Evolutionary conservation across 30 jellyfish, hydroid and myxozoan species (phyloP).

Genomic region (Aurelia aurita): DNA sequence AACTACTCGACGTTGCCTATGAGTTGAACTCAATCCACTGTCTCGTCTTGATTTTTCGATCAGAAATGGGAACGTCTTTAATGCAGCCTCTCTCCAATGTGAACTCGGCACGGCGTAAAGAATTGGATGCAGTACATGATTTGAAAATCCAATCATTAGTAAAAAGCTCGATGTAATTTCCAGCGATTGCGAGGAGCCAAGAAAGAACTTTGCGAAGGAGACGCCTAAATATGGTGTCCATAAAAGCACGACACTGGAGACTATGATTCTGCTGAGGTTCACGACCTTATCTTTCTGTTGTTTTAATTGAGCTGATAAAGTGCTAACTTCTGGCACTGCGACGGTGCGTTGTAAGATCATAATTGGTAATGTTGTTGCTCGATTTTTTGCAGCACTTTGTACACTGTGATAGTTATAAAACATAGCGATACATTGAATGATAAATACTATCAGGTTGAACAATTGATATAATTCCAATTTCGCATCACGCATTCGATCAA

Average conservation of each 20-base stretch:
- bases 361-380: slow-evolving; percentile 40
- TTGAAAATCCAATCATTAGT: slow-evolving; percentile 40
- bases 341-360: slow-evolving; percentile 40
- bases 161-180: slow-evolving; percentile 41
- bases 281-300: slow-evolving; percentile 53
- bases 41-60: slow-evolving; percentile 9
- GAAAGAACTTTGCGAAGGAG: slow-evolving; percentile 49
- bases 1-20: slow-evolving; percentile 9
- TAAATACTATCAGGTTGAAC: slow-evolving; percentile 24
- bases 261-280: slow-evolving; percentile 45
- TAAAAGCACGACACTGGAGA: slow-evolving; percentile 44
- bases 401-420: slow-evolving; percentile 54
- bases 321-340: slow-evolving; percentile 51
- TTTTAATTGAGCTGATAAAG: slow-evolving; percentile 46
- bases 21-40: slow-evolving; percentile 17
- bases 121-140: slow-evolving; percentile 65
- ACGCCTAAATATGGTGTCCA: slow-evolving; percentile 67
- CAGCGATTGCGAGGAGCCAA: slow-evolving; percentile 39
- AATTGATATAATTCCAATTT: slow-evolving; percentile 19
- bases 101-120: slow-evolving; percentile 70
- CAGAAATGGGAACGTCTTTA: slow-evolving; percentile 38
- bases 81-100: slow-evolving; percentile 75
- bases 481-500: slow-evolving; percentile 26
- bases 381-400: slow-evolving; percentile 46
- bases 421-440: slow-evolving; percentile 38